Evolutionary conservation across 2,113 vertebrate species (phyloP).

Genomic region (Cinclus mexicanus): DNA sequence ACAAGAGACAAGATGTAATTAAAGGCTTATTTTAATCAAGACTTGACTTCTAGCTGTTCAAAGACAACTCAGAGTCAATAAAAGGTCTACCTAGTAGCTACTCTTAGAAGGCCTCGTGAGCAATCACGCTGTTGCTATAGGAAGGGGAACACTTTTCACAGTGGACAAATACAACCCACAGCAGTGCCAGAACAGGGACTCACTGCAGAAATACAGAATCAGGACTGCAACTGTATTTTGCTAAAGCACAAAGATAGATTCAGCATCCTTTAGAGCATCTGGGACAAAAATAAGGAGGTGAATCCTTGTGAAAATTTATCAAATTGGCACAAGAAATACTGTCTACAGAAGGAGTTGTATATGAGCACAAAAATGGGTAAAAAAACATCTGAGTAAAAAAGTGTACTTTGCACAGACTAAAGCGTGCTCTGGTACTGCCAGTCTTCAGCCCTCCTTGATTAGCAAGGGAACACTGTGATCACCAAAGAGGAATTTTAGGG

Average conservation of each 20-base stretch:
- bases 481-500: neutral
- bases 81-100: neutral
- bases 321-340: neutral
- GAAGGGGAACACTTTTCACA: neutral
- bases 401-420: neutral
- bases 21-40: constrained; percentile 28
- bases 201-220: neutral
- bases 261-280: neutral
- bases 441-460: neutral
- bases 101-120: neutral
- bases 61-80: neutral
- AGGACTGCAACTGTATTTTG: neutral
- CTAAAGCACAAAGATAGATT: neutral
- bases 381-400: neutral
- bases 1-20: neutral
- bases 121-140: neutral
- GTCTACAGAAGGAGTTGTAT: neutral
- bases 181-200: neutral
- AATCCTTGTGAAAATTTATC: neutral
- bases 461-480: neutral
- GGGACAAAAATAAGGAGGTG: neutral
- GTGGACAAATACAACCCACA: neutral
- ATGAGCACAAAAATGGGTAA: neutral
- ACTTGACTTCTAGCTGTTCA: neutral
- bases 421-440: neutral